Percentiles rank a stretch among this genome's conserved stretches.
phyloP scores from a whole-genome alignment of 2,888 invertebrate species.

The Graphium colonna region DNA sequence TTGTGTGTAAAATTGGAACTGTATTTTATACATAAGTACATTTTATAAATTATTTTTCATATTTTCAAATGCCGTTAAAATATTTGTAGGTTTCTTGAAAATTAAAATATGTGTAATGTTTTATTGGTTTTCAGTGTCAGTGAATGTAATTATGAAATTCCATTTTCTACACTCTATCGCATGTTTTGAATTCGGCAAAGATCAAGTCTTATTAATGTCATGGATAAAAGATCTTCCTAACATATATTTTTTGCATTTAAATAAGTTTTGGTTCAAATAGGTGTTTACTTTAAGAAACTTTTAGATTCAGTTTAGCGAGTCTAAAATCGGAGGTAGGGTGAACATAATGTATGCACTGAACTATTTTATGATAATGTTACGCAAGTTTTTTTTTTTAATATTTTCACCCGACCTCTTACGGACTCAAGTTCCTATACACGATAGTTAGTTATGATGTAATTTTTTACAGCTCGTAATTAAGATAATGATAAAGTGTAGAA shows the following conservation, averaged over 20 bases:
- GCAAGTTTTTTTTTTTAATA: constrained; percentile 21
- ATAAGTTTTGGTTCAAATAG: constrained; percentile 35
- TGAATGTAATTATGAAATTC: constrained; percentile 44
- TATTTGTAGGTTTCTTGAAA: constrained; percentile 10
- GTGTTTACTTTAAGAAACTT: constrained; percentile 41
- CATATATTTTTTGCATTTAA: constrained; percentile 40
- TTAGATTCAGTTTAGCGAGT: constrained; percentile 38
- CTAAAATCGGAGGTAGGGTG: constrained; percentile 47
- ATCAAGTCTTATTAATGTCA: constrained; percentile 9
- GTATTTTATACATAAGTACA: constrained; percentile 14
- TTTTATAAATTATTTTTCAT: constrained; percentile 15
- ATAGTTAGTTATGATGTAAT: constrained; percentile 54
- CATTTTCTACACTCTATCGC: constrained; percentile 78
- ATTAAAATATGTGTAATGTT: constrained; percentile 40
- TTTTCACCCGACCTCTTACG: constrained; percentile 48
- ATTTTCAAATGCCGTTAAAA: constrained; percentile 16
- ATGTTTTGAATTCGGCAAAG: constrained; percentile 36
- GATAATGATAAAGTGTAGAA: constrained; percentile 76
- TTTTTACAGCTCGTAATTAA: constrained; percentile 52
- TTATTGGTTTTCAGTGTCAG: constrained; percentile 64
- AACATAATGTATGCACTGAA: constrained; percentile 29
- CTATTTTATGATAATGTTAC: constrained; percentile 18
- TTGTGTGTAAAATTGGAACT: constrained; percentile 1
- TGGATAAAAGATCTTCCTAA: constrained; percentile 6
- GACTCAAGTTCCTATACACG: constrained; percentile 66